Evolutionary conservation across 2,797 vertebrate genomes (phyloP), one percentile per base, ranked within the genome.

Genomic region (Aselliscus stoliczkanus): DNA sequence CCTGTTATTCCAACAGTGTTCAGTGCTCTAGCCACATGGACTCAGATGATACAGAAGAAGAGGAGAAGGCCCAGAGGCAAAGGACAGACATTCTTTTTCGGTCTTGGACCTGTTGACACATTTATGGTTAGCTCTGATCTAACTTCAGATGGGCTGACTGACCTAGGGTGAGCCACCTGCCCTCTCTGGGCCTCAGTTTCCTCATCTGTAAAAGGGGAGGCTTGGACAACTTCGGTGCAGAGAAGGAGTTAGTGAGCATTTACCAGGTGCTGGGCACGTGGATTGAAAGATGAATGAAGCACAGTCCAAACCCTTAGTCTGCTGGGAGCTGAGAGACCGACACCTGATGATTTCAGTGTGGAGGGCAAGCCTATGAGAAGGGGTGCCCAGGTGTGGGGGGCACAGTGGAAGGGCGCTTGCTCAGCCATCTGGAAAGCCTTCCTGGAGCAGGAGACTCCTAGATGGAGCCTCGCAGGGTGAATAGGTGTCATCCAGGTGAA

Each of bases 321-420:
- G 65, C 29, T 5, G 27, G 14, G 3, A 21, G 10, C 42, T 0
- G 7, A 65, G 67, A 50, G 52, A 20, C 60, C 0, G 6, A 10
- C 8, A 18, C 31, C 31, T 1, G 34, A 29, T 12, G 50, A 27
- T 65, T 11, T 42, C 23, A 17, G 62, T 18, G 11, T 52, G 20
- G 58, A 77, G 20, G 18, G 23, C 5, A 9, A 11, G 0, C 0
- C 29, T 27, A 25, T 0, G 2, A 69, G 50, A 20, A 1, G 9
- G 52, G 50, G 27, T 23, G 6, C 8, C 25, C 15, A 20, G n/a
- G 29, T 39, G 18, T 54, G 47, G 12, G 73, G 47, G 42, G 1
- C 56, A 5, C 54, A 34, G 88, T 60, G 86, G 88, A 54, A 47
- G n/a, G 4, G 12, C 9, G 12, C 73, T 31, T 5, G 62, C 17